Evolutionary conservation across 1,140 invertebrate genomes (phyloP).

Genomic region (Papilio machaon): DNA sequence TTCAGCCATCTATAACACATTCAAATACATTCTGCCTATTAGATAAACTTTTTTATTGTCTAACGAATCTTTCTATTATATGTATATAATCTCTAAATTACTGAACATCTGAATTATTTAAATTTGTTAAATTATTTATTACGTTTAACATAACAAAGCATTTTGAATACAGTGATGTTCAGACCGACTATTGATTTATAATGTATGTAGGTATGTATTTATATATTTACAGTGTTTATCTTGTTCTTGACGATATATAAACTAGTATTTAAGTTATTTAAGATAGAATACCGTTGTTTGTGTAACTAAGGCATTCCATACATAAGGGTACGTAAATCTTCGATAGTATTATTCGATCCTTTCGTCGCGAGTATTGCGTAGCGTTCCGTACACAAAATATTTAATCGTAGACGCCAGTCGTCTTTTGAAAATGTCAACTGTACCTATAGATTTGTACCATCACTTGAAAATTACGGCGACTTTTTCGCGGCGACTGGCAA

Average conservation of each 20-base stretch:
- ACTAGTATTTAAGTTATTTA: neutral
- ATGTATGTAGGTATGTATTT: neutral
- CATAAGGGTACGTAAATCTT: too few species aligned
- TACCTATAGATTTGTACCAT: too few species aligned
- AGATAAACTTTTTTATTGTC: neutral
- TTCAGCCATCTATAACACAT: neutral
- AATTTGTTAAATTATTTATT: slow-evolving; percentile 23
- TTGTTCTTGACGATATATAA: neutral
- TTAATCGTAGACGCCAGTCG: too few species aligned
- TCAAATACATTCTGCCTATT: neutral
- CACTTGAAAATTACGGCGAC: too few species aligned
- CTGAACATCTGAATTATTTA: neutral
- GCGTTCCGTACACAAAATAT: too few species aligned
- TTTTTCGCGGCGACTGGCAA: too few species aligned
- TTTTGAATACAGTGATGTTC: neutral
- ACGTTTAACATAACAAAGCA: neutral
- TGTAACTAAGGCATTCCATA: neutral
- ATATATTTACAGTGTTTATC: slow-evolving; percentile 4
- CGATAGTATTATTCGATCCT: too few species aligned
- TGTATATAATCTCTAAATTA: neutral
- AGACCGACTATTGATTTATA: slow-evolving; percentile 5
- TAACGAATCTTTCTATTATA: neutral
- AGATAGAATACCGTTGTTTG: neutral
- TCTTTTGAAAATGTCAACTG: too few species aligned
- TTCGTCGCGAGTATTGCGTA: too few species aligned